Percentiles rank a stretch among this genome's conserved stretches.
Evolutionary conservation across 2,888 invertebrate genomes (phyloP).

Genomic region (Leptopterna dolabrata): DNA sequence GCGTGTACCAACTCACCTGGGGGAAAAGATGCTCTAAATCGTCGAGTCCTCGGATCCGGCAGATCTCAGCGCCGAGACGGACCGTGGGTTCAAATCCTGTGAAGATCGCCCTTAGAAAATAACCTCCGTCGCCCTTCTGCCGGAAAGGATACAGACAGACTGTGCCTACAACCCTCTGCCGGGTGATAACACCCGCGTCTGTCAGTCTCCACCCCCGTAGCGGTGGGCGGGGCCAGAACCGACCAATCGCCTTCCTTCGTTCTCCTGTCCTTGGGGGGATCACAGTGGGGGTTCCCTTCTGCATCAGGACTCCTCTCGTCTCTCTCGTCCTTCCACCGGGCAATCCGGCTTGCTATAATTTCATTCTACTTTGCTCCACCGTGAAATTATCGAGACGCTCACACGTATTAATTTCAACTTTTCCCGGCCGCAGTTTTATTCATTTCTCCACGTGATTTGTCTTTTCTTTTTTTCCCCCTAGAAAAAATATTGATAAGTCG

Average conservation of each 20-base stretch:
- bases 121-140: too few species aligned
- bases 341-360: slow-evolving; percentile 24
- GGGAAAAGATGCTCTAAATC: too few species aligned
- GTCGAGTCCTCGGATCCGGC: too few species aligned
- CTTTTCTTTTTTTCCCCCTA: background rate
- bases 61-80: background rate
- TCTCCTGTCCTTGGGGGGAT: background rate
- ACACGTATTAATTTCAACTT: background rate
- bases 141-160: slow-evolving; percentile 26
- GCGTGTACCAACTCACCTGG: too few species aligned
- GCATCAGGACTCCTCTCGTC: background rate
- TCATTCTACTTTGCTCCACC: background rate
- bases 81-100: background rate
- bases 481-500: background rate
- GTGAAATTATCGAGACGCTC: slow-evolving; percentile 2
- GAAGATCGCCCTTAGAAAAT: too few species aligned
- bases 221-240: slow-evolving; percentile 16
- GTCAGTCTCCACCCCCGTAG: slow-evolving; percentile 20
- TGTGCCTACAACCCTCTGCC: slow-evolving; percentile 39
- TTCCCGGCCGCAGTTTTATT: background rate
- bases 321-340: background rate
- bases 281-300: background rate
- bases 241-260: background rate
- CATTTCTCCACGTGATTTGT: background rate
- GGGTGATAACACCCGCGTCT: background rate